Base-by-base conservation (phyloP, 1,140 invertebrate species). In the Tetramorium simillimum region DNA sequence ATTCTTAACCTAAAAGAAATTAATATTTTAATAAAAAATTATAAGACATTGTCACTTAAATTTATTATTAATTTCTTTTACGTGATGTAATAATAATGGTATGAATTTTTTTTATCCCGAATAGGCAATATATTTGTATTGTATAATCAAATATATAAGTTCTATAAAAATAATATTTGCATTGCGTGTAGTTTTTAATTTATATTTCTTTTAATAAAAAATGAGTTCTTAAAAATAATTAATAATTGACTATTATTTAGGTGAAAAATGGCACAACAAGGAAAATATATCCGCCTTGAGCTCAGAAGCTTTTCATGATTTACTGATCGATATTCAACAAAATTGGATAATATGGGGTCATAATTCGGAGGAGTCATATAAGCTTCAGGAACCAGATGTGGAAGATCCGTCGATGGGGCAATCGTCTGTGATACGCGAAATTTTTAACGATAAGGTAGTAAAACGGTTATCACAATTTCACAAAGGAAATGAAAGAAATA, bases 401-500 rank as follows among this genome's bases (percentile, higher is more conserved):
- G 24, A 86, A 28, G 95, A 96, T 86, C 93, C 93, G 6, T 95
- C 95, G 6, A 95, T 95, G 93, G 95, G 95, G 2, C 95, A 96
- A 85, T 92, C 93, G 7, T 51, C 87, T 51, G 86, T 62, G n/a
- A 93, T 95, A 33, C 89, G 91, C 43, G 60, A 91, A 58, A 91
- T 94, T 82, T 89, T 95, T n/a, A 87, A 93, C 0, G 80, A 95
- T 58, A 94, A 92, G 89, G 94, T 95, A 92, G 78, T 46, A 58
- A 81, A 72, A 28, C 53, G 53, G 0, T 18, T 63, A 51, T 51
- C 6, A n/a, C 4, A 72, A 62, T 75, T 70, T 56, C n/a, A 7
- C n/a, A 40, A 33, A 33, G 4, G 10, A n/a, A 51, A 58, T 62
- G 18, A 12, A 18, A 33, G n/a, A 60, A n/a, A 86, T 0, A 3